Evolutionary conservation across 1,140 invertebrate genomes (phyloP).

Genomic region (Zaprionus capensis): DNA sequence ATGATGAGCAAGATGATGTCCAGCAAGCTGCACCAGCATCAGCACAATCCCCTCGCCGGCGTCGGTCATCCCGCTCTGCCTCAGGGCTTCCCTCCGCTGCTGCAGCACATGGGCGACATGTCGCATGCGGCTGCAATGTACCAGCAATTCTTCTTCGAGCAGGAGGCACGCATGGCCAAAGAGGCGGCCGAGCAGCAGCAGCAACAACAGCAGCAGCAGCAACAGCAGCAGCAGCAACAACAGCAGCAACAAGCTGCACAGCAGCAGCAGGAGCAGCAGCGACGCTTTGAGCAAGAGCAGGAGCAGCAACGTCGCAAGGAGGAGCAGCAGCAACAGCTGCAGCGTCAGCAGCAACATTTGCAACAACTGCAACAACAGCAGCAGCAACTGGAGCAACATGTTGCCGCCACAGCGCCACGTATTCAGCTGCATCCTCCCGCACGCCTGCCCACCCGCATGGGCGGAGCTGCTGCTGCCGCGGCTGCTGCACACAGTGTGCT

Average conservation of each 20-base stretch:
- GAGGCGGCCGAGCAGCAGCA: slow-evolving; percentile 86
- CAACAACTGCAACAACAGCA: slow-evolving; percentile 81
- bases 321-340: slow-evolving; percentile 86
- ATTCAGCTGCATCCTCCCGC: slow-evolving; percentile 78
- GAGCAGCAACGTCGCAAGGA: slow-evolving; percentile 84
- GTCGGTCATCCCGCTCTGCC: slow-evolving; percentile 85
- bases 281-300: slow-evolving; percentile 86
- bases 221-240: slow-evolving; percentile 84
- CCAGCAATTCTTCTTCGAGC: slow-evolving; percentile 90
- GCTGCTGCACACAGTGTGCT: slow-evolving; percentile 85
- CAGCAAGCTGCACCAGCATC: slow-evolving; percentile 86
- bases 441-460: slow-evolving; percentile 78
- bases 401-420: slow-evolving; percentile 85
- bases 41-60: slow-evolving; percentile 73
- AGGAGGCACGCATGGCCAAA: slow-evolving; percentile 89
- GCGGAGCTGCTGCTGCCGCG: slow-evolving; percentile 76
- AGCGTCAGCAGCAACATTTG: slow-evolving; percentile 85
- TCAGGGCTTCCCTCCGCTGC: slow-evolving; percentile 86
- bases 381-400: slow-evolving; percentile 85
- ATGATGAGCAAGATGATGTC: slow-evolving; percentile 89
- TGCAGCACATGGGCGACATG: slow-evolving; percentile 86
- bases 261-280: slow-evolving; percentile 85
- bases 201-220: slow-evolving; percentile 86
- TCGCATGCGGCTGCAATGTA: slow-evolving; percentile 91
- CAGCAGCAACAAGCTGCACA: slow-evolving; percentile 85